Evolutionary conservation across 2,113 vertebrate species (phyloP).

Genomic region (Odontophorus gujanensis): DNA sequence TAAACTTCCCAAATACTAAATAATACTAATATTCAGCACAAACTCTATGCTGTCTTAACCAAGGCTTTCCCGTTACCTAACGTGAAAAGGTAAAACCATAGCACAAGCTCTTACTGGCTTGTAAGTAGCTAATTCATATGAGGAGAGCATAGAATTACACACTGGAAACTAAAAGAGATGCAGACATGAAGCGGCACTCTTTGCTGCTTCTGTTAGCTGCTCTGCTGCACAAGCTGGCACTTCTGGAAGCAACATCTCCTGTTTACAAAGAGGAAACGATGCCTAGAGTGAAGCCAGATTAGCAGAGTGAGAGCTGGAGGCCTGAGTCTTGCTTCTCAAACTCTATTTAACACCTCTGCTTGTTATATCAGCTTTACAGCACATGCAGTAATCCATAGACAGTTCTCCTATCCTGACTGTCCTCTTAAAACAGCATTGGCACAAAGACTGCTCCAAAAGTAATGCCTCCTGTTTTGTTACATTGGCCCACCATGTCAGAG

Average conservation of each 20-base stretch:
- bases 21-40: constrained; percentile 66
- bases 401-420: background rate
- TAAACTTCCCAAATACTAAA: constrained; percentile 66
- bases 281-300: background rate
- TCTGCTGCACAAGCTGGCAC: background rate
- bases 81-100: background rate
- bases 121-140: background rate
- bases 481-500: background rate
- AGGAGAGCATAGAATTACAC: background rate
- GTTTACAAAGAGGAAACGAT: constrained; percentile 21
- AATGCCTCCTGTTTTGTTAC: background rate
- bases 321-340: constrained; percentile 1
- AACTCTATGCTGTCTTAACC: background rate
- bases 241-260: constrained; percentile 24
- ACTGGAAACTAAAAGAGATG: background rate
- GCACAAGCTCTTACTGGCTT: background rate
- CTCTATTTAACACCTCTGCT: background rate
- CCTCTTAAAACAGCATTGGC: background rate
- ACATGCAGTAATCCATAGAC: background rate
- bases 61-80: background rate
- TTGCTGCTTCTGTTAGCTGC: background rate
- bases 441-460: background rate
- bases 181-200: background rate
- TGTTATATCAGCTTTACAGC: background rate
- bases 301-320: background rate